These are phyloP conservation scores for Hipparchia sbordonii DNA, from an alignment of 2,888 invertebrate species.

Conservation along the genomic window DNA sequence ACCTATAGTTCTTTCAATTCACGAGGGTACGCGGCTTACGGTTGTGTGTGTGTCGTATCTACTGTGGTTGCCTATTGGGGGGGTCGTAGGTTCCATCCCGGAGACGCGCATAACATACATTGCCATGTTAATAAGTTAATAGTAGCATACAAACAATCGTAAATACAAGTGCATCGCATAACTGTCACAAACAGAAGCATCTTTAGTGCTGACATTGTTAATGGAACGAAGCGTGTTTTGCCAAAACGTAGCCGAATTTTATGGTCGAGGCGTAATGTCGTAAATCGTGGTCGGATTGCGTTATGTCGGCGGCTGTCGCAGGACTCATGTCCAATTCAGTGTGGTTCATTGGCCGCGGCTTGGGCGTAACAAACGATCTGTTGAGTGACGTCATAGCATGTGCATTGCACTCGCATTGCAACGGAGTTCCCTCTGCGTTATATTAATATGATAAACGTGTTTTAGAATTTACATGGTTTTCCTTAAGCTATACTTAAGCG, in stretches of 20 bases:
- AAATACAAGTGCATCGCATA: slow-evolving; percentile 10
- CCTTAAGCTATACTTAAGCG: not conserved
- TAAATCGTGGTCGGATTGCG: slow-evolving; percentile 66
- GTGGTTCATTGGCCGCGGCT: slow-evolving; percentile 72
- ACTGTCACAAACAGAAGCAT: slow-evolving; percentile 19
- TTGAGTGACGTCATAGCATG: slow-evolving; percentile 71
- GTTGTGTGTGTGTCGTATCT: too few relatives aligned
- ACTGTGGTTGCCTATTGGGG: too few relatives aligned
- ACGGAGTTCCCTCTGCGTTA: slow-evolving; percentile 23
- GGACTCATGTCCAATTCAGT: slow-evolving; percentile 77
- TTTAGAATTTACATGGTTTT: not conserved
- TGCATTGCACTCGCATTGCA: slow-evolving; percentile 60
- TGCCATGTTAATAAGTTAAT: not conserved
- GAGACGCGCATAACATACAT: not conserved
- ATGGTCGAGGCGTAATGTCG: slow-evolving; percentile 52
- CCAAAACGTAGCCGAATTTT: slow-evolving; percentile 23
- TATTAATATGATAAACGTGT: slow-evolving; percentile 3
- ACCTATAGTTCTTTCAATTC: too few relatives aligned
- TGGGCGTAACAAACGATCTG: slow-evolving; percentile 65
- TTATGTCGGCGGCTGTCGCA: slow-evolving; percentile 63
- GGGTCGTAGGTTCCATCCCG: too few relatives aligned
- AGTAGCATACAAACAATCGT: not conserved
- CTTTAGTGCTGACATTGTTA: slow-evolving; percentile 18
- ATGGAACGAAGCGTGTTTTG: slow-evolving; percentile 46
- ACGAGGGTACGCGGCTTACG: too few relatives aligned